Percentiles rank a stretch among this genome's conserved stretches.
These are phyloP conservation scores for Platyura marginata DNA, from an alignment of 1,140 invertebrate genomes.

Conservation along the genomic window DNA sequence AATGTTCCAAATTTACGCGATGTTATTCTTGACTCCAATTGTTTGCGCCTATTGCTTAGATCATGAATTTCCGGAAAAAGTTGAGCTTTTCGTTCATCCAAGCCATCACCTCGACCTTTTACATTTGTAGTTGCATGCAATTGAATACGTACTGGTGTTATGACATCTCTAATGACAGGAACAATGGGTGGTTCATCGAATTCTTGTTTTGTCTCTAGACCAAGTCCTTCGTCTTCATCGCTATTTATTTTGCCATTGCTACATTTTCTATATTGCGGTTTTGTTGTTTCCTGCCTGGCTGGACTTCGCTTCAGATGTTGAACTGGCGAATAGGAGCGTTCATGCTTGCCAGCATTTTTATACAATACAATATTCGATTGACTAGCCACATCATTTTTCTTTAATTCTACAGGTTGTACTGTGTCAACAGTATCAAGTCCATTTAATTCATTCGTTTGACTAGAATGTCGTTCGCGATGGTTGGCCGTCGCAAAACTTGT, in stretches of 20 bases:
- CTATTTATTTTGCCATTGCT: slow-evolving; percentile 15
- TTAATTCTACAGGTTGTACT: not conserved
- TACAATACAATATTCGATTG: not conserved
- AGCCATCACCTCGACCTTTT: slow-evolving; percentile 44
- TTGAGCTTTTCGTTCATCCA: slow-evolving; percentile 30
- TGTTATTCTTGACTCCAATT: slow-evolving; percentile 37
- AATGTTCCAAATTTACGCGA: not conserved
- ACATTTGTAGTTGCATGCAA: slow-evolving; percentile 25
- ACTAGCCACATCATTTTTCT: not conserved
- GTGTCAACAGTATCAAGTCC: too few relatives aligned
- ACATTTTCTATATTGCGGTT: slow-evolving; percentile 22
- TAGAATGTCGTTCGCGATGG: not conserved
- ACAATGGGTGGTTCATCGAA: slow-evolving; percentile 21
- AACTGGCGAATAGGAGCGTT: not conserved
- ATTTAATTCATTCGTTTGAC: not conserved
- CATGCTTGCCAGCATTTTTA: not conserved
- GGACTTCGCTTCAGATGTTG: not conserved
- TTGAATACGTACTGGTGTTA: slow-evolving; percentile 10
- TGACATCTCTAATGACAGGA: slow-evolving; percentile 15
- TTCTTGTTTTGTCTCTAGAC: slow-evolving; percentile 34
- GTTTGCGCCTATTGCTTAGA: slow-evolving; percentile 46
- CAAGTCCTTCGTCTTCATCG: slow-evolving; percentile 58
- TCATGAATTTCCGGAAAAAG: slow-evolving; percentile 31
- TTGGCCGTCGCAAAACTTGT: slow-evolving; percentile 23
- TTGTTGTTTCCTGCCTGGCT: slow-evolving; percentile 26